Evolutionary conservation across 2,797 vertebrate species (phyloP).

Genomic region (Holocentrus rufus): DNA sequence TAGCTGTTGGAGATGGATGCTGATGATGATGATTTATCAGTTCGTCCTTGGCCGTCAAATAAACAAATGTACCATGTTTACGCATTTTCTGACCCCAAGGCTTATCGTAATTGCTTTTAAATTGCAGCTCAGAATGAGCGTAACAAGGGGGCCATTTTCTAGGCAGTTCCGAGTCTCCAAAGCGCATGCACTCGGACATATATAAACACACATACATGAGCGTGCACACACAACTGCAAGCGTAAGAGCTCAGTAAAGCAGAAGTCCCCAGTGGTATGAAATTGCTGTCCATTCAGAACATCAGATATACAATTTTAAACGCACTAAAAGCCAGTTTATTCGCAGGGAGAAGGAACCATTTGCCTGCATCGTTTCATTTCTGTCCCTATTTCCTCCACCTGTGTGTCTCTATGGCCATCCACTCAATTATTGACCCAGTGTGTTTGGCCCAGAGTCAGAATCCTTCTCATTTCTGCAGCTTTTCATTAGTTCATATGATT

Average conservation of each 20-base stretch:
- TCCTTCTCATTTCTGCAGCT: conserved; percentile 66
- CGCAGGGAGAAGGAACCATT: conserved; percentile 25
- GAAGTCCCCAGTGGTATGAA: conserved; percentile 31
- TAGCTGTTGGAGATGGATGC: conserved; percentile 66
- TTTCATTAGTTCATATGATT: conserved; percentile 76
- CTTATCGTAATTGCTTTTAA: conserved; percentile 83
- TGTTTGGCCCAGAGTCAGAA: conserved; percentile 66
- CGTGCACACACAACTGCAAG: conserved; percentile 10
- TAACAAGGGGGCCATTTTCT: conserved; percentile 75
- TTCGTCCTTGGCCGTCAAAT: conserved; percentile 66
- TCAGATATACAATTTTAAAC: conserved; percentile 40
- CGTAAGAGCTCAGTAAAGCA: conserved; percentile 14
- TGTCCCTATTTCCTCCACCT: conserved; percentile 46
- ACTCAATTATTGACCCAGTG: conserved; percentile 66
- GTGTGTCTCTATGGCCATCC: conserved; percentile 46
- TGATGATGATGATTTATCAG: conserved; percentile 75
- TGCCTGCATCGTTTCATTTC: conserved; percentile 40
- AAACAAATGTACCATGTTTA: conserved; percentile 77
- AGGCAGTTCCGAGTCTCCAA: conserved; percentile 44
- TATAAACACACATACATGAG: conserved; percentile 26
- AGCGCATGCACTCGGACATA: conserved; percentile 40
- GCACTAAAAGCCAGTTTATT: conserved; percentile 42
- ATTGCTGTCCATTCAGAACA: conserved; percentile 33
- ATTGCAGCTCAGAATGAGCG: conserved; percentile 78
- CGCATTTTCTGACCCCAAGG: conserved; percentile 71